Evolutionary conservation across 2,797 vertebrate species (phyloP).

Genomic region (Cynopterus sphinx): DNA sequence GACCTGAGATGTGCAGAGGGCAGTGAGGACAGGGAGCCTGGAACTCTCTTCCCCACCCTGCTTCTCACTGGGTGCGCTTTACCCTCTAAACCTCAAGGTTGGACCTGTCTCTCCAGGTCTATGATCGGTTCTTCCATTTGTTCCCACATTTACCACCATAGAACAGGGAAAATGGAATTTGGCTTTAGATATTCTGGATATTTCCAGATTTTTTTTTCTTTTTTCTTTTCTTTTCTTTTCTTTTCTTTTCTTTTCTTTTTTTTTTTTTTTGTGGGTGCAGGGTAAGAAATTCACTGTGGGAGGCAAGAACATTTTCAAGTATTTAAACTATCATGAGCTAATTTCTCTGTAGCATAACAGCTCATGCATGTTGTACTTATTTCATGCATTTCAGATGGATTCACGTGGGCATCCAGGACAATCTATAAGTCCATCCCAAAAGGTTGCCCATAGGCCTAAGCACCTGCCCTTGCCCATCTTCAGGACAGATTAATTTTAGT

Average conservation of each 20-base stretch:
- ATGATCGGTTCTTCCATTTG: not conserved
- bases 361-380: fast-evolving
- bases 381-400: fast-evolving
- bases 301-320: not conserved
- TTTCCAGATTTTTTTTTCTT: not conserved
- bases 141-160: not conserved
- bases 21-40: fast-evolving
- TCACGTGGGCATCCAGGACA: fast-evolving
- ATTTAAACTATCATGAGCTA: not conserved
- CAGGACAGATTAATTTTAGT: not conserved
- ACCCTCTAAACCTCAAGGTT: not conserved
- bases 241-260: not conserved
- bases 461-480: not conserved
- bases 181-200: not conserved
- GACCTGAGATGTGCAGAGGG: fast-evolving
- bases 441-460: fast-evolving
- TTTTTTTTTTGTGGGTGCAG: too few relatives aligned
- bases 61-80: too few relatives aligned
- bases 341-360: not conserved
- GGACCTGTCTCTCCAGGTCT: not conserved
- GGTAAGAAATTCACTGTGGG: not conserved
- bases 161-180: not conserved
- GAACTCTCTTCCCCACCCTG: not conserved
- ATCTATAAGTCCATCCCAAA: not conserved
- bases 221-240: not conserved